phyloP scores from a whole-genome alignment of 2,113 vertebrate species.

The Tretioscincus oriximinensis region DNA sequence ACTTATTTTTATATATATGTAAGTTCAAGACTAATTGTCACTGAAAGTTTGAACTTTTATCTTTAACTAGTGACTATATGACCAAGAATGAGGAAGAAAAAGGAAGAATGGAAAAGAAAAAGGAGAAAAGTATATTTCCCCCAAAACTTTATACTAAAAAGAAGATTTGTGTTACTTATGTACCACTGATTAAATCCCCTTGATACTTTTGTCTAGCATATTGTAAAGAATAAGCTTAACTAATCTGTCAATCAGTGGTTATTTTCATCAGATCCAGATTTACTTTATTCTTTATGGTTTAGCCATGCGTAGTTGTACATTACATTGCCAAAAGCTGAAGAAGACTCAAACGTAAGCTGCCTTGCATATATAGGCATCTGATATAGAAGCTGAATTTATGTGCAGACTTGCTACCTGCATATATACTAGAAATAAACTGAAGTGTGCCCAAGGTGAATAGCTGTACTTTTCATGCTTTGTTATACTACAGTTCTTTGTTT shows the following conservation, averaged over 20 bases:
- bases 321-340: background rate
- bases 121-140: too few relatives aligned
- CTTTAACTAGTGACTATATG: background rate
- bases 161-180: background rate
- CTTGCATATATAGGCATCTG: background rate
- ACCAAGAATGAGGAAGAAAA: too few relatives aligned
- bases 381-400: background rate
- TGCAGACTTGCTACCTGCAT: background rate
- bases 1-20: background rate
- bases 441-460: background rate
- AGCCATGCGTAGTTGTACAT: background rate
- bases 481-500: background rate
- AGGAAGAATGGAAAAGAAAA: too few relatives aligned
- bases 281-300: background rate
- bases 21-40: background rate
- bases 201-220: background rate
- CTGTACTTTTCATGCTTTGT: background rate
- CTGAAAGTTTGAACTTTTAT: background rate
- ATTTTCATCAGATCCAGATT: conserved; percentile 6
- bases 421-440: background rate
- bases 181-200: background rate
- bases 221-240: background rate
- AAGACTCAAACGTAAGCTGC: background rate
- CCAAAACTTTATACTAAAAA: too few relatives aligned
- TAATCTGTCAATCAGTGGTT: background rate